Conservation (phyloP, 2,113 vertebrate genomes). For the Sander lucioperca region DNA sequence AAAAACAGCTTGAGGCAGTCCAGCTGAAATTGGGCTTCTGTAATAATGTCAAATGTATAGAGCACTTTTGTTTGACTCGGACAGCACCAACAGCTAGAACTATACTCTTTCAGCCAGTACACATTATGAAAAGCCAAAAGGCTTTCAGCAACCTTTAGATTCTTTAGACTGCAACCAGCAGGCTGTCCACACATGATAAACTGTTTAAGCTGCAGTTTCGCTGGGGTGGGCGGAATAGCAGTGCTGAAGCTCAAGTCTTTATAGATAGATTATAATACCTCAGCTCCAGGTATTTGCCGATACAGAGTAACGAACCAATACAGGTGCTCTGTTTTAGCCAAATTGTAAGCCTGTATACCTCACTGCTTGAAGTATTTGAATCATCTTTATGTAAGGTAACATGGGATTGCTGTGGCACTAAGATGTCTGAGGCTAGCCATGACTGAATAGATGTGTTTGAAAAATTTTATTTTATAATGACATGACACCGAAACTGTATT, state of each 20-base stretch:
- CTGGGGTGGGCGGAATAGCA: neutral
- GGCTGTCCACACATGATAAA: constrained; percentile 42
- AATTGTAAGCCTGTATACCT: neutral
- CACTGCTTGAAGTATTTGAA: neutral
- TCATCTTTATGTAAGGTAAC: neutral
- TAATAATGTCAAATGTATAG: constrained; percentile 45
- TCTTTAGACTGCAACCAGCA: constrained; percentile 35
- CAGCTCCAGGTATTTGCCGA: neutral
- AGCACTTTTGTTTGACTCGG: constrained; percentile 29
- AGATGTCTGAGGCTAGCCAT: too few species aligned
- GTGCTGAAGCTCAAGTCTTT: neutral
- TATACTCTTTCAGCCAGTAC: constrained; percentile 12
- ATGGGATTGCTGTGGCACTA: neutral
- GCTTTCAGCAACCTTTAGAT: constrained; percentile 38
- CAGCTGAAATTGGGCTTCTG: constrained; percentile 34
- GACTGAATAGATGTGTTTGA: neutral
- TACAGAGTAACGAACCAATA: neutral
- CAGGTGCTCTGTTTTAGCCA: neutral
- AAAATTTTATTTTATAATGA: neutral
- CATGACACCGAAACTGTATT: neutral
- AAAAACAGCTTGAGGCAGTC: constrained; percentile 25
- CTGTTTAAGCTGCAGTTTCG: constrained; percentile 13
- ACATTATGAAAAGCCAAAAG: constrained; percentile 20
- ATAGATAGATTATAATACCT: neutral
- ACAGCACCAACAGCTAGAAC: constrained; percentile 12